These are phyloP conservation scores for Sus cebifrons DNA, from an alignment of 2,797 vertebrate species.

Conservation along the genomic window DNA sequence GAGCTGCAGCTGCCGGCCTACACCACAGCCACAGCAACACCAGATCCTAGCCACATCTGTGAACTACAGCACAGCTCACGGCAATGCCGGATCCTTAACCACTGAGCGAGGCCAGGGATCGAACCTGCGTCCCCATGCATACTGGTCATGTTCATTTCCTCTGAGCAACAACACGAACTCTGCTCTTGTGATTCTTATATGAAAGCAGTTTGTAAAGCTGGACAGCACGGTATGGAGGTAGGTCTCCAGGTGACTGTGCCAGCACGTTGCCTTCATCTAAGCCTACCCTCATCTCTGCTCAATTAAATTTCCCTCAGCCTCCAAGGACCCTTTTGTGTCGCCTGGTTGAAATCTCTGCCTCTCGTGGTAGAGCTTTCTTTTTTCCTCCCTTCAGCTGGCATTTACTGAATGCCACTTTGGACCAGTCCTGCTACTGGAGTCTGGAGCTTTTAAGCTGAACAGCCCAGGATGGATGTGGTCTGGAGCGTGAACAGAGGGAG, in stretches of 20 bases:
- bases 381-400: background rate
- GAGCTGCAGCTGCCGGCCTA: too few relatives aligned
- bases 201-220: background rate
- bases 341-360: slow-evolving; percentile 11
- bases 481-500: background rate
- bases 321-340: background rate
- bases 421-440: background rate
- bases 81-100: too few relatives aligned
- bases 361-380: background rate
- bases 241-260: background rate
- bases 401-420: background rate
- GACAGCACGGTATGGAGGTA: background rate
- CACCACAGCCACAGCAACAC: too few relatives aligned
- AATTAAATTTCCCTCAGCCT: background rate
- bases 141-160: too few relatives aligned
- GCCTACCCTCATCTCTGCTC: slow-evolving; percentile 39
- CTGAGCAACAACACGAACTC: too few relatives aligned
- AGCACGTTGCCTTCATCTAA: background rate
- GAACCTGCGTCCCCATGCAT: too few relatives aligned
- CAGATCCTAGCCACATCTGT: too few relatives aligned
- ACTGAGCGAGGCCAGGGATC: too few relatives aligned
- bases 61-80: too few relatives aligned
- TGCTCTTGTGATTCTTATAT: background rate
- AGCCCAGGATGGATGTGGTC: background rate
- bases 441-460: background rate